A percentile compares a stretch with the other conserved stretches of the same genome.
These are phyloP conservation scores for Scaptomyza parva DNA, from an alignment of 2,888 invertebrate species.

Conservation along the genomic window DNA sequence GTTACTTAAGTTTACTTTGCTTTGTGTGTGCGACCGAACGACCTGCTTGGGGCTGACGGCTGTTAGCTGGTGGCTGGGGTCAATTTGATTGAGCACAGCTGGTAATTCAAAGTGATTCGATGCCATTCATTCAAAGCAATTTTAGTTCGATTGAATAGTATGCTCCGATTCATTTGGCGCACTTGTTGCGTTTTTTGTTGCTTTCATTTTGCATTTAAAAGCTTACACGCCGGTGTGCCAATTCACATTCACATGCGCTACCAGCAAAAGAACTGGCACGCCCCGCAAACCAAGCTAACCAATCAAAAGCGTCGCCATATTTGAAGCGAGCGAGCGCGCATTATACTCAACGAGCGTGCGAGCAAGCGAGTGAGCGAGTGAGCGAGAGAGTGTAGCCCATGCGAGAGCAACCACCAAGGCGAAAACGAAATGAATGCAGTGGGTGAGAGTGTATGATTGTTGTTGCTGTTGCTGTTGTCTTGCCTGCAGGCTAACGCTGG, in stretches of 20 bases:
- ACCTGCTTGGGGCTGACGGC: slow-evolving; percentile 25
- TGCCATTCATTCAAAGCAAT: slow-evolving; percentile 49
- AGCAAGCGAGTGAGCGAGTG: slow-evolving; percentile 22
- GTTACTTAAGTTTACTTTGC: slow-evolving; percentile 58
- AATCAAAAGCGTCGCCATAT: slow-evolving; percentile 71
- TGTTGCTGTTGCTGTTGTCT: slow-evolving; percentile 31
- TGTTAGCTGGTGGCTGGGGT: slow-evolving; percentile 31
- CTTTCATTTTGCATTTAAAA: slow-evolving; percentile 46
- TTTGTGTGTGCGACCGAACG: slow-evolving; percentile 28
- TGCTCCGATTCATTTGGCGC: slow-evolving; percentile 44
- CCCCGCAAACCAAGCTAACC: slow-evolving; percentile 46
- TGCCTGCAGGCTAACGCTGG: slow-evolving; percentile 47
- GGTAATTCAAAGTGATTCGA: slow-evolving; percentile 60
- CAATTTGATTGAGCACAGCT: slow-evolving; percentile 56
- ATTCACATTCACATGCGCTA: slow-evolving; percentile 46
- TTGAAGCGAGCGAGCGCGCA: slow-evolving; percentile 67
- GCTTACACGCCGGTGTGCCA: slow-evolving; percentile 44
- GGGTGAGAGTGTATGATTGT: slow-evolving; percentile 36
- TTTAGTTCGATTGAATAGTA: slow-evolving; percentile 39
- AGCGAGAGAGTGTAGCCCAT: slow-evolving; percentile 21
- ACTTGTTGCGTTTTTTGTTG: slow-evolving; percentile 76
- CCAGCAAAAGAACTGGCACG: slow-evolving; percentile 28
- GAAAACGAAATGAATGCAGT: slow-evolving; percentile 56
- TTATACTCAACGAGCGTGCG: background rate
- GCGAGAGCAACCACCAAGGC: slow-evolving; percentile 47